These are phyloP conservation scores for Trachelus troglodyta DNA, from an alignment of 2,888 invertebrate genomes.

Conservation along the genomic window DNA sequence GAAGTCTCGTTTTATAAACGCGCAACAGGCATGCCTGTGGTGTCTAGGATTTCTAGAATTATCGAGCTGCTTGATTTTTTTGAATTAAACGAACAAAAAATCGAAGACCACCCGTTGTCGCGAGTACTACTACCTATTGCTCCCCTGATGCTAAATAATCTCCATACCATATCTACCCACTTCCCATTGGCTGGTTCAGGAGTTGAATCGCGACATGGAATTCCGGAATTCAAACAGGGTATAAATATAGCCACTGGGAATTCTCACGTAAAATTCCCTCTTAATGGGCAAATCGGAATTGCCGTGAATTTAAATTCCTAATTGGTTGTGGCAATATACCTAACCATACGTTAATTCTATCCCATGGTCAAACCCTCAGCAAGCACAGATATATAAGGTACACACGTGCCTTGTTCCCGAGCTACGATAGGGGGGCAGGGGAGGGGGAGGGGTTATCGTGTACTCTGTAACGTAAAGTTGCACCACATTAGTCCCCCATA, in stretches of 20 bases:
- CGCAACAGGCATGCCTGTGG: no score
- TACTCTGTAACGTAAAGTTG: conserved; percentile 50
- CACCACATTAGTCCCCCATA: conserved; percentile 54
- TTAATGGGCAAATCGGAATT: conserved; percentile 47
- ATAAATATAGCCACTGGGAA: not conserved
- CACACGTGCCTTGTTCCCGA: not conserved
- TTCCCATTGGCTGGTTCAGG: not conserved
- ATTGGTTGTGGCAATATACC: conserved; percentile 39
- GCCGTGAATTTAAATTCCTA: conserved; percentile 54
- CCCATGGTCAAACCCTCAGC: no score
- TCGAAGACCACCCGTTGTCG: no score
- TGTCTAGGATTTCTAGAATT: no score
- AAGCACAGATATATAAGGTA: conserved; percentile 2
- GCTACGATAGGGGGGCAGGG: conserved; percentile 3
- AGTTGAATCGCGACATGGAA: conserved; percentile 3
- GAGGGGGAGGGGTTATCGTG: conserved; percentile 43
- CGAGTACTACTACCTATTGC: no score
- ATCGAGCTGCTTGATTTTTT: no score
- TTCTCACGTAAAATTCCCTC: conserved; percentile 19
- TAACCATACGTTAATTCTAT: no score
- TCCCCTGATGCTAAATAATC: no score
- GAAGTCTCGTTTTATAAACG: no score
- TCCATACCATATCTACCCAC: no score
- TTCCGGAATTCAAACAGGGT: conserved; percentile 1
- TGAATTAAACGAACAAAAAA: no score